phyloP scores from a whole-genome alignment of 2,888 invertebrate genomes.

The Caenorhabditis sp. region DNA sequence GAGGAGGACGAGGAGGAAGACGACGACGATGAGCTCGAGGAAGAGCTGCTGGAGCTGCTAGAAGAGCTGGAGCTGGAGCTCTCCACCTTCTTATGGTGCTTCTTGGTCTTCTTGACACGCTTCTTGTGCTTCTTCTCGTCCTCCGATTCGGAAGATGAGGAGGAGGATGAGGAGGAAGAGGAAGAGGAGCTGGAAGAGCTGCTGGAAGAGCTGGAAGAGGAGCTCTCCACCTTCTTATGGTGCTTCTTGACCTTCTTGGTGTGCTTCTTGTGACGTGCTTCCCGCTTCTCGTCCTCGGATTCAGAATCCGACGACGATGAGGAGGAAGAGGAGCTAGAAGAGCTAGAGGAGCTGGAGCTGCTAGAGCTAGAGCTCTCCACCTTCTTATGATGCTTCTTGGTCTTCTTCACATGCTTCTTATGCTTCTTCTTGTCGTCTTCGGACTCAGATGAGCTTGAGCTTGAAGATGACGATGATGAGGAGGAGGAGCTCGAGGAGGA shows the following conservation, averaged over 20 bases:
- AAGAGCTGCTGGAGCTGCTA: constrained; percentile 21
- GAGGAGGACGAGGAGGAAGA: constrained; percentile 16
- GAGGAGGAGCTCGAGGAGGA: constrained; percentile 14
- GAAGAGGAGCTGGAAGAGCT: constrained; percentile 12
- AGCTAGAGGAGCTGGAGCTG: constrained; percentile 19
- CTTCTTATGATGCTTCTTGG: constrained; percentile 19
- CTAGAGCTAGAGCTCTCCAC: constrained; percentile 15
- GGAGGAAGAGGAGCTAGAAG: constrained; percentile 21
- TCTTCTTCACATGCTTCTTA: constrained; percentile 30
- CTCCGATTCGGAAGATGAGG: constrained; percentile 34
- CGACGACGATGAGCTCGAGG: background rate
- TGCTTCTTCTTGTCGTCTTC: constrained; percentile 45
- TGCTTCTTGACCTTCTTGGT: constrained; percentile 49
- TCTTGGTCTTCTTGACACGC: constrained; percentile 32
- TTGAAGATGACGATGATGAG: constrained; percentile 22
- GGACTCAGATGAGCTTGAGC: constrained; percentile 24
- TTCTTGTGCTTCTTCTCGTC: constrained; percentile 31
- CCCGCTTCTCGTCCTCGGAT: constrained; percentile 41
- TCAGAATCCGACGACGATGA: constrained; percentile 24
- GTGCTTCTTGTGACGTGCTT: constrained; percentile 41
- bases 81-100: constrained; percentile 42
- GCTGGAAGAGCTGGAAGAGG: constrained; percentile 23
- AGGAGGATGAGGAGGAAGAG: constrained; percentile 1
- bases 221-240: constrained; percentile 36
- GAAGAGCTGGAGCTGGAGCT: too few species aligned